phyloP scores from a whole-genome alignment of 1,140 invertebrate genomes.

The Lysiphlebus fabarum region DNA sequence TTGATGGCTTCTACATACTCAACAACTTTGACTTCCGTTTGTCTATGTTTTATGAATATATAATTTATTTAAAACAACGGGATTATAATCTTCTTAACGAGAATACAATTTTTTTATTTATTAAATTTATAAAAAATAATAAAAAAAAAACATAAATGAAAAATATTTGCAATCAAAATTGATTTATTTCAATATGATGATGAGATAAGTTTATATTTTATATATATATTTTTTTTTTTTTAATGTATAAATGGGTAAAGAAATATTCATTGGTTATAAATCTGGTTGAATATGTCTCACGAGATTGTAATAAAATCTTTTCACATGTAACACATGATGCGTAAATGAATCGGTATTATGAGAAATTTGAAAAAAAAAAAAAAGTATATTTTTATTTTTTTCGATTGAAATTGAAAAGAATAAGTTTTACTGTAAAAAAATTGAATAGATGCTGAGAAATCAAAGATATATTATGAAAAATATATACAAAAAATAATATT shows the following conservation, averaged over 20 bases:
- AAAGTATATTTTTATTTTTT: background rate
- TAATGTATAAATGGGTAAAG: background rate
- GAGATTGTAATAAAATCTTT: constrained; percentile 23
- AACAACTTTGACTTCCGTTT: background rate
- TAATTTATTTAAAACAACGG: background rate
- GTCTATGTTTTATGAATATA: background rate
- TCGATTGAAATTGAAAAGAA: constrained; percentile 3
- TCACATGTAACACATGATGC: constrained; percentile 19
- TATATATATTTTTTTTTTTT: background rate
- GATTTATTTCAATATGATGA: too few relatives aligned
- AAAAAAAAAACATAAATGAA: too few relatives aligned
- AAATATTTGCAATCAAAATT: too few relatives aligned
- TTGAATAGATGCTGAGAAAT: constrained; percentile 1
- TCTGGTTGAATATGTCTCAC: constrained; percentile 7
- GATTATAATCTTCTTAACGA: background rate
- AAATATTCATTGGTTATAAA: constrained; percentile 13
- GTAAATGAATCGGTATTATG: constrained; percentile 12
- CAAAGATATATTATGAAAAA: constrained; percentile 5
- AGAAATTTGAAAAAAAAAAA: background rate
- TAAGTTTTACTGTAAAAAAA: constrained; percentile 3
- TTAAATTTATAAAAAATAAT: too few relatives aligned
- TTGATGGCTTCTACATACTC: constrained; percentile 13
- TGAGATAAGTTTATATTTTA: too few relatives aligned
- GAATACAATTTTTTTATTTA: too few relatives aligned
- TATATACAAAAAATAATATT: background rate